Conservation (phyloP, 2,797 vertebrate species). For the Lacerta agilis region DNA sequence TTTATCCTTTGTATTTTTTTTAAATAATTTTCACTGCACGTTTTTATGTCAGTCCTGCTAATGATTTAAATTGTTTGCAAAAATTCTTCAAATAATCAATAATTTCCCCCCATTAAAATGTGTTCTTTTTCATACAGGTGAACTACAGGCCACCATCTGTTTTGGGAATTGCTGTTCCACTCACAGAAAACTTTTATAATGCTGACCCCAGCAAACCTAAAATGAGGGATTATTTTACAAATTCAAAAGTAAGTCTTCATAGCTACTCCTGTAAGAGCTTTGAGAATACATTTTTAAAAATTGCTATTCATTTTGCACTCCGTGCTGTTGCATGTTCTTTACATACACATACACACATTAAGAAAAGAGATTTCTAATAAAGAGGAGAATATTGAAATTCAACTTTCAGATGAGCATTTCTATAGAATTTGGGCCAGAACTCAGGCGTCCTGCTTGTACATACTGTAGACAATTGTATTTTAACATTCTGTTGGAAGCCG, state of each 20-base stretch:
- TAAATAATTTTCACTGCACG: too few species aligned
- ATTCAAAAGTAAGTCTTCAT: conserved; percentile 66
- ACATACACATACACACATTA: not conserved
- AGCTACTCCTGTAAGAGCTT: not conserved
- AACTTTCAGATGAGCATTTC: not conserved
- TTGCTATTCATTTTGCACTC: not conserved
- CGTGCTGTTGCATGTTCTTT: not conserved
- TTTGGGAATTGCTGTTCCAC: conserved; percentile 66
- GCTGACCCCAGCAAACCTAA: conserved; percentile 71
- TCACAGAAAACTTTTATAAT: conserved; percentile 74
- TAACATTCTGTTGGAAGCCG: too few species aligned
- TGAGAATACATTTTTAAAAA: not conserved
- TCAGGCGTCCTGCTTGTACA: not conserved
- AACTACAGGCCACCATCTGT: conserved; percentile 74
- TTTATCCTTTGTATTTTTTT: too few species aligned
- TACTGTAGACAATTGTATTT: not conserved
- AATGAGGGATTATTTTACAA: conserved; percentile 58
- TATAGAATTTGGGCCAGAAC: not conserved
- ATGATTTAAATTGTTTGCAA: too few species aligned
- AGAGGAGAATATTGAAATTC: not conserved
- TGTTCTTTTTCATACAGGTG: conserved; percentile 53
- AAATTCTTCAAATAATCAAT: too few species aligned
- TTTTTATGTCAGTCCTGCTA: not conserved
- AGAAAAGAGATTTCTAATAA: not conserved
- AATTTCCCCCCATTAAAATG: not conserved